A percentile compares a stretch with the other conserved stretches of the same genome.
Conservation (phyloP, 2,797 vertebrate genomes). For the Linurgus olivaceus region DNA sequence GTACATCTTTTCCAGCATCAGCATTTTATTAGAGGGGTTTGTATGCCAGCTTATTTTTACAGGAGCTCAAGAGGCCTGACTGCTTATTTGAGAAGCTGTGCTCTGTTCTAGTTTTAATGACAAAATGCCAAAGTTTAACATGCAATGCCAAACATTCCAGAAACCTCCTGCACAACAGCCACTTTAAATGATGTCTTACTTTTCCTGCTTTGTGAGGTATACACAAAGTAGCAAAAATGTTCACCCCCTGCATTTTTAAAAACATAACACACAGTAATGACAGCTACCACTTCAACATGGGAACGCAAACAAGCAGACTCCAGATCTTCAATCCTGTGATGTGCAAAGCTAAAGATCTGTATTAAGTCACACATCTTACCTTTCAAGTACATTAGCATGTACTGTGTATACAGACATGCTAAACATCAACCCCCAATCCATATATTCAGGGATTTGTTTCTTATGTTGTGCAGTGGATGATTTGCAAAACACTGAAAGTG, state of each 20-base stretch:
- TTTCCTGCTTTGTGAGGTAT: neutral
- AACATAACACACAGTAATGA: neutral
- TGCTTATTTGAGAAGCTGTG: neutral
- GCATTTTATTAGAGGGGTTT: conserved; percentile 38
- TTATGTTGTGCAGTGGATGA: neutral
- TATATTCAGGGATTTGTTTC: neutral
- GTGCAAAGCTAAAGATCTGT: neutral
- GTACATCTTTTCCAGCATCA: conserved; percentile 40
- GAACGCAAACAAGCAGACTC: neutral
- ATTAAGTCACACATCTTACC: neutral
- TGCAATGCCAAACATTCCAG: conserved; percentile 45
- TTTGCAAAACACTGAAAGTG: neutral
- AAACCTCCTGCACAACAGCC: conserved; percentile 12
- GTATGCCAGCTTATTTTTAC: conserved; percentile 60
- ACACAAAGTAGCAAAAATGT: neutral
- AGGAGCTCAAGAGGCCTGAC: conserved; percentile 30
- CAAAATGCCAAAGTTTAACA: conserved; percentile 41
- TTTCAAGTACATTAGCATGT: neutral
- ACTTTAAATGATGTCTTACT: conserved; percentile 34
- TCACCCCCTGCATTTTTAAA: neutral
- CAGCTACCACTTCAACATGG: neutral
- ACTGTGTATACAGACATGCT: neutral
- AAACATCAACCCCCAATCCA: neutral
- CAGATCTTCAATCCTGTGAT: neutral
- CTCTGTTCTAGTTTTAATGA: conserved; percentile 32